phyloP scores from a whole-genome alignment of 1,140 invertebrate genomes.

The Drosophila mayri region DNA sequence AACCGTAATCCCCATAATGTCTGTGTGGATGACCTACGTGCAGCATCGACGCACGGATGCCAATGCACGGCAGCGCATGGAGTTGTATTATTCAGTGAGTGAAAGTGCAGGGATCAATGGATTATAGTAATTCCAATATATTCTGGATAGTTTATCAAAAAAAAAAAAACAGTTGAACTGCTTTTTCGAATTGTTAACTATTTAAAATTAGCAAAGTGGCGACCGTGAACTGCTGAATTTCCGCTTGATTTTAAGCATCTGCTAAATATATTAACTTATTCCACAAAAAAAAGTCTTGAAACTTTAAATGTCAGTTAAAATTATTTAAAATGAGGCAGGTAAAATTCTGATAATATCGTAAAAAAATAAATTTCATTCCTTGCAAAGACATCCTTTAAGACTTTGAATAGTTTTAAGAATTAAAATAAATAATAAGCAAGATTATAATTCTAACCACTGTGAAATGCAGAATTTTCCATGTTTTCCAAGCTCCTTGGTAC shows the following conservation, averaged over 20 bases:
- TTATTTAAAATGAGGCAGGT: too few relatives aligned
- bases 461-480: neutral
- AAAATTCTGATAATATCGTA: too few relatives aligned
- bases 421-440: neutral
- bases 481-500: neutral
- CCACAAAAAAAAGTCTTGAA: too few relatives aligned
- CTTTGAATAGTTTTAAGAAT: neutral
- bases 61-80: slow-evolving; percentile 66
- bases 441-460: neutral
- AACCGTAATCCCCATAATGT: slow-evolving; percentile 69
- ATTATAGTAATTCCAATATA: neutral
- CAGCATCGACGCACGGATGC: slow-evolving; percentile 80
- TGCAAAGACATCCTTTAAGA: neutral
- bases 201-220: neutral
- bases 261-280: too few relatives aligned
- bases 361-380: neutral
- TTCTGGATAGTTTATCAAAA: neutral
- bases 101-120: neutral
- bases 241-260: too few relatives aligned
- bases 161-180: neutral
- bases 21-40: slow-evolving; percentile 86
- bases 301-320: too few relatives aligned
- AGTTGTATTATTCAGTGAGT: slow-evolving; percentile 80
- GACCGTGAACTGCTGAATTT: neutral
- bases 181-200: neutral